A percentile compares a stretch with the other conserved stretches of the same genome.
These are phyloP conservation scores for Bimastos eiseni DNA, from an alignment of 2,888 invertebrate genomes.

Conservation along the genomic window DNA sequence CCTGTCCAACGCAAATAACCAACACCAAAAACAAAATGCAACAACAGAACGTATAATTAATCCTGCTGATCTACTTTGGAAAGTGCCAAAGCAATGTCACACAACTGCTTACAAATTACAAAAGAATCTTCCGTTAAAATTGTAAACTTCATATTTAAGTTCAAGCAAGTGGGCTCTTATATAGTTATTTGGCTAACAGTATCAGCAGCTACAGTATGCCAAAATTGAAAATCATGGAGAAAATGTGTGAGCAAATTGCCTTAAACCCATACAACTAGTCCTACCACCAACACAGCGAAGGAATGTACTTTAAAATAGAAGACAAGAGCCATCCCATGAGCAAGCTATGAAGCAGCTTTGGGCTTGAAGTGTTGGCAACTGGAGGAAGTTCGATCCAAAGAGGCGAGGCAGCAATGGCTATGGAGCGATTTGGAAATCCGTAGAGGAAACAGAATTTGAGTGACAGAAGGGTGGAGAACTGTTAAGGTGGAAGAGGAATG, in stretches of 20 bases:
- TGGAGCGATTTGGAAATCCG: no score
- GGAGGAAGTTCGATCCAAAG: no score
- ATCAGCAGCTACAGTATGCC: background rate
- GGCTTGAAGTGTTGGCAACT: no score
- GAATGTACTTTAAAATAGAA: background rate
- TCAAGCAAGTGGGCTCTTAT: background rate
- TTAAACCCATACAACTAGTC: background rate
- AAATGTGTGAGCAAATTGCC: background rate
- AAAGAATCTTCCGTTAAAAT: background rate
- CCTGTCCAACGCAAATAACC: background rate
- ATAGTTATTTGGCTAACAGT: background rate
- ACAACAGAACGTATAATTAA: background rate
- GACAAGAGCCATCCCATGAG: no score
- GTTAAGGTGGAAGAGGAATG: no score
- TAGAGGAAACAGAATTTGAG: no score
- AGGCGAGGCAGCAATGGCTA: no score
- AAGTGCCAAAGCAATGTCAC: background rate
- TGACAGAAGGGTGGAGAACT: no score
- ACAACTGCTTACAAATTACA: background rate
- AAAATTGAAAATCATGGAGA: background rate
- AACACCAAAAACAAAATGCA: background rate
- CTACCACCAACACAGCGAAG: background rate
- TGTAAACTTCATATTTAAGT: background rate
- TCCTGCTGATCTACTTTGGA: background rate
- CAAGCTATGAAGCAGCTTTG: no score